Evolutionary conservation across 1,140 invertebrate genomes (phyloP).

Genomic region (Oryctes rhinoceros): DNA sequence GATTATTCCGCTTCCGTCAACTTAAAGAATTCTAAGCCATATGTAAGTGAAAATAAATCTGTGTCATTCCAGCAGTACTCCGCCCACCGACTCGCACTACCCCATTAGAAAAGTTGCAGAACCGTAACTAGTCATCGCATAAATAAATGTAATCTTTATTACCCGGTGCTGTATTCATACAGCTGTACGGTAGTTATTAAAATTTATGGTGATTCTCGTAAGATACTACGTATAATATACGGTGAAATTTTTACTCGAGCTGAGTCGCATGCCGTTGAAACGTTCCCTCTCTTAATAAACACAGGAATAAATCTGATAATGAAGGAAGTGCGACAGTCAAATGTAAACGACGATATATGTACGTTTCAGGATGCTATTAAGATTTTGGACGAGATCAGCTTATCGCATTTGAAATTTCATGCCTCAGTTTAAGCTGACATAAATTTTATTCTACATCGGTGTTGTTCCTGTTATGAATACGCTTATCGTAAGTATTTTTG

Average conservation of each 20-base stretch:
- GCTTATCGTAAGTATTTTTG: no score
- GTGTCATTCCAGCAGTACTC: background rate
- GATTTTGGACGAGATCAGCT: background rate
- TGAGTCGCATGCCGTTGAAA: background rate
- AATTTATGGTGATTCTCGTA: slow-evolving; percentile 20
- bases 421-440: background rate
- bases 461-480: background rate
- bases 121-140: slow-evolving; percentile 24
- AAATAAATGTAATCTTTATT: slow-evolving; percentile 34
- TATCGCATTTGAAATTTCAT: slow-evolving; percentile 10
- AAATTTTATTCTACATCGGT: background rate
- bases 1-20: no score
- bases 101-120: slow-evolving; percentile 11
- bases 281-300: slow-evolving; percentile 16
- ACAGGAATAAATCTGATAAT: slow-evolving; percentile 19
- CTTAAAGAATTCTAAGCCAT: background rate
- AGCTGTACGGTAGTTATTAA: background rate
- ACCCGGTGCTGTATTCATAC: background rate
- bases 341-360: background rate
- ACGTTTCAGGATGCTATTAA: background rate
- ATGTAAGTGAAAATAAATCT: background rate
- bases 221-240: slow-evolving; percentile 24
- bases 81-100: background rate
- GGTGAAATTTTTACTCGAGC: background rate
- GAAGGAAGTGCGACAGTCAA: background rate